Conservation (phyloP, 2,797 vertebrate genomes). For the Austrolebias charrua region DNA sequence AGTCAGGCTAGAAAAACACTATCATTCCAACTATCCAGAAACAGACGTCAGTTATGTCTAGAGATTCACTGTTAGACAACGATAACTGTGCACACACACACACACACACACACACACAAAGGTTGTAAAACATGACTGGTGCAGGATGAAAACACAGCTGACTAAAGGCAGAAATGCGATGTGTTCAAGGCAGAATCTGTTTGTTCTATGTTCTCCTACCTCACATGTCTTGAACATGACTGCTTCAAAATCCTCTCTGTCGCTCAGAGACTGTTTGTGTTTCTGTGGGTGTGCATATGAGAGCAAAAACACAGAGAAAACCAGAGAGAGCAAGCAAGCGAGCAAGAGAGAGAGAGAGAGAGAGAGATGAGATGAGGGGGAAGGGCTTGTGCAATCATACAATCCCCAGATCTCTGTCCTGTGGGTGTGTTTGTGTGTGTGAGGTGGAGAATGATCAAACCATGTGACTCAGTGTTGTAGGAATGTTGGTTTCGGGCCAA, state of each 20-base stretch:
- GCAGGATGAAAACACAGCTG: slow-evolving; percentile 3
- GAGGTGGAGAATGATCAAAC: slow-evolving; percentile 62
- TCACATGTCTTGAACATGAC: slow-evolving; percentile 22
- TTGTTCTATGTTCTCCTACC: slow-evolving; percentile 37
- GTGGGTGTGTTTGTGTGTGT: slow-evolving; percentile 19
- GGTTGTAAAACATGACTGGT: slow-evolving; percentile 15
- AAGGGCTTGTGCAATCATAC: slow-evolving; percentile 62
- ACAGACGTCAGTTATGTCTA: slow-evolving; percentile 68
- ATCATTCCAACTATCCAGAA: slow-evolving; percentile 40
- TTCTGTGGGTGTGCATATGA: slow-evolving; percentile 38
- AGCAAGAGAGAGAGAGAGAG: slow-evolving; percentile 13
- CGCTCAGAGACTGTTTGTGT: slow-evolving; percentile 29
- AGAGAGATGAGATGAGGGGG: slow-evolving; percentile 40
- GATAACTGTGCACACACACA: slow-evolving; percentile 33
- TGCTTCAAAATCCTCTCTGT: background rate
- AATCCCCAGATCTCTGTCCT: slow-evolving; percentile 42
- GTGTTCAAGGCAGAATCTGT: no score
- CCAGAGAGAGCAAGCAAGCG: background rate
- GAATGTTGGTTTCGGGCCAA: slow-evolving; percentile 70
- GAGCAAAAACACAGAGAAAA: no score
- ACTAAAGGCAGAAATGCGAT: no score
- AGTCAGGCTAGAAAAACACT: no score
- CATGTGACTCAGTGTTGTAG: slow-evolving; percentile 73
- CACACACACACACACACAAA: slow-evolving; percentile 21
- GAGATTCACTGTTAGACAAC: slow-evolving; percentile 32